phyloP scores from a whole-genome alignment of 2,113 vertebrate genomes.

The Cricetomys ansorgei region DNA sequence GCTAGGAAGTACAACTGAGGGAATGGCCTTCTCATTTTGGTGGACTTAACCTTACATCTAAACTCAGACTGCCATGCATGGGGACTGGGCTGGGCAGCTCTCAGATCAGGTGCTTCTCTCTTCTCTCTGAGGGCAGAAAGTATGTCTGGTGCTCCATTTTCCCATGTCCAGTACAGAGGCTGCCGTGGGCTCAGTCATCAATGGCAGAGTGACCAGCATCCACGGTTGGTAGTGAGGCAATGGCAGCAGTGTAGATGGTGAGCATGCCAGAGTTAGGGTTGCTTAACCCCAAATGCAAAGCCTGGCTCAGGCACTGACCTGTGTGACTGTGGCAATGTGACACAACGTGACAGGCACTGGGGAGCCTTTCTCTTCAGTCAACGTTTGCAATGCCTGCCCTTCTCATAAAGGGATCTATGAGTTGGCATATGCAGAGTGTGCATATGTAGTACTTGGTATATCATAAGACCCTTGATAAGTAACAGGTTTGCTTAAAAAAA shows the following conservation, averaged over 20 bases:
- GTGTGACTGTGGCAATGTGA: neutral
- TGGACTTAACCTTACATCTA: slow-evolving; percentile 22
- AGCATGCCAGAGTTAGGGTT: neutral
- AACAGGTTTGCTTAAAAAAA: neutral
- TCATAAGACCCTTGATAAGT: neutral
- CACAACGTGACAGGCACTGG: neutral
- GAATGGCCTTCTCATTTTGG: neutral
- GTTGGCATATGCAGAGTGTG: neutral
- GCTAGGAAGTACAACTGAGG: neutral
- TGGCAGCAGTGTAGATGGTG: neutral
- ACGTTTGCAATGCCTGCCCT: neutral
- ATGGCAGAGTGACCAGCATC: neutral
- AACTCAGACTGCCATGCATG: neutral
- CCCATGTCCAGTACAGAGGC: neutral
- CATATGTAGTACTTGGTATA: neutral
- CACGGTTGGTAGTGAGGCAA: neutral
- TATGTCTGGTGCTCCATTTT: neutral
- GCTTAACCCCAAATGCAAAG: neutral
- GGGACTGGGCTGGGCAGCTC: neutral
- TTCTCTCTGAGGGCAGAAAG: neutral
- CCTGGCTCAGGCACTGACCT: neutral
- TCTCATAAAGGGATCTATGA: neutral
- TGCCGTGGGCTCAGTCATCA: neutral
- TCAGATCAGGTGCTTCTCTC: neutral
- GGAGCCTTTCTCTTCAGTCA: neutral